Conservation (phyloP, 2,113 vertebrate species). For the Hypomesus transpacificus region DNA sequence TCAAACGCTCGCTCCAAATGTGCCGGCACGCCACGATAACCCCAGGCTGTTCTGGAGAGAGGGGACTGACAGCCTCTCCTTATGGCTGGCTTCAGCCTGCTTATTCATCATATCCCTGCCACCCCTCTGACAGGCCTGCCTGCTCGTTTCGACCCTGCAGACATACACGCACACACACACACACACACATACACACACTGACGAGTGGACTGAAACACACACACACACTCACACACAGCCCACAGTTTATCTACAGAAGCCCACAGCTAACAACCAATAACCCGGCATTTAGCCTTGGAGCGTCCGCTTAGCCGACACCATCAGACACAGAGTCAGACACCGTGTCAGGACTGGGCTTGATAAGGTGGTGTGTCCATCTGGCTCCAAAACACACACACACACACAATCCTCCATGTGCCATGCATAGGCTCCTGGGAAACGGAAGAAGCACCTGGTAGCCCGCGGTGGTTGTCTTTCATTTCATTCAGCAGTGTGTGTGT, state of each 20-base stretch:
- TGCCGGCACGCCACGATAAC: constrained; percentile 79
- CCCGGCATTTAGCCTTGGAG: constrained; percentile 64
- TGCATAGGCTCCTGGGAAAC: constrained; percentile 36
- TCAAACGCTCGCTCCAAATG: constrained; percentile 77
- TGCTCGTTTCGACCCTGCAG: constrained; percentile 73
- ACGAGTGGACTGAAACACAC: constrained; percentile 27
- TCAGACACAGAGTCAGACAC: constrained; percentile 55
- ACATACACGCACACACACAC: constrained; percentile 25
- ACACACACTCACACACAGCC: constrained; percentile 32
- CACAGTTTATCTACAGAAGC: constrained; percentile 67
- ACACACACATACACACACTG: constrained; percentile 33
- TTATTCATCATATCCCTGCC: constrained; percentile 82
- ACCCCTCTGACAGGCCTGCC: constrained; percentile 68
- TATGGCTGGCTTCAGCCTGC: constrained; percentile 76
- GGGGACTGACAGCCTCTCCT: constrained; percentile 79
- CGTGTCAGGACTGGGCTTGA: constrained; percentile 49
- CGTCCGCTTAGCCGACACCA: constrained; percentile 53
- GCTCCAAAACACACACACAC: constrained; percentile 1
- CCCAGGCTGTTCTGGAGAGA: constrained; percentile 76
- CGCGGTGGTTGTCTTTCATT: constrained; percentile 63
- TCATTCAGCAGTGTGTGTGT: constrained; percentile 51
- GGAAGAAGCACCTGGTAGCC: constrained; percentile 65
- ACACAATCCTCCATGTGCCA: constrained; percentile 14
- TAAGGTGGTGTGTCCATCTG: constrained; percentile 57
- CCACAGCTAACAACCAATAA: constrained; percentile 65